Percentiles rank a stretch among this genome's conserved stretches.
Conservation (phyloP, 2,888 invertebrate genomes). For the Apotomis betuletana region DNA sequence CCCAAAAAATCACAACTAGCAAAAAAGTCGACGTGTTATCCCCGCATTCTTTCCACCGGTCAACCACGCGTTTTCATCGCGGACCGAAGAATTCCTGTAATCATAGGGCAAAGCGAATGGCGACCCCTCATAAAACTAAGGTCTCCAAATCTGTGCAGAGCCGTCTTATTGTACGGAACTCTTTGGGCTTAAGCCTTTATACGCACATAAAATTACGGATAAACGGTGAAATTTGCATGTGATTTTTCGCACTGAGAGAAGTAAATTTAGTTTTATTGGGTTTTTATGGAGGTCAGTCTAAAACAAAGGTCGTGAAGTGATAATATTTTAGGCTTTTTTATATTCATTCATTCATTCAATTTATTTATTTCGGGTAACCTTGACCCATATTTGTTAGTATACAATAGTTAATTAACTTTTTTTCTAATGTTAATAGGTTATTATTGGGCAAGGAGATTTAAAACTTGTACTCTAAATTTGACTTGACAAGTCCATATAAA, state of each 20-base stretch:
- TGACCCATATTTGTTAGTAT: too few relatives aligned
- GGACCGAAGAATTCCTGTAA: constrained; percentile 20
- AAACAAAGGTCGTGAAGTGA: constrained; percentile 14
- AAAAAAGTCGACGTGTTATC: too few relatives aligned
- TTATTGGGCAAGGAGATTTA: too few relatives aligned
- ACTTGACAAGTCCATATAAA: too few relatives aligned
- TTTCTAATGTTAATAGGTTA: too few relatives aligned
- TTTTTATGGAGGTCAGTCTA: constrained; percentile 25
- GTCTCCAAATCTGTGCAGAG: constrained; percentile 46
- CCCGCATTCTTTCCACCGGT: neutral
- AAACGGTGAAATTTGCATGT: constrained; percentile 14
- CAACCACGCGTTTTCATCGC: neutral
- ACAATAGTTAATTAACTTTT: too few relatives aligned
- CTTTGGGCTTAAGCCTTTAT: constrained; percentile 21
- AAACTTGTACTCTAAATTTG: too few relatives aligned
- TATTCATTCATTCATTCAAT: too few relatives aligned
- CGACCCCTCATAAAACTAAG: constrained; percentile 53
- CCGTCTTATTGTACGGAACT: constrained; percentile 7
- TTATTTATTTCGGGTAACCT: too few relatives aligned
- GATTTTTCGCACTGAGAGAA: constrained; percentile 15
- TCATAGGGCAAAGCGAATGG: constrained; percentile 47
- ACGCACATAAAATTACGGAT: constrained; percentile 25
- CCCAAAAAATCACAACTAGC: too few relatives aligned
- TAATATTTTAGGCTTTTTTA: neutral
- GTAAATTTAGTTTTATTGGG: constrained; percentile 19